Evolutionary conservation across 2,113 vertebrate genomes (phyloP).

Genomic region (Paratilapia polleni): DNA sequence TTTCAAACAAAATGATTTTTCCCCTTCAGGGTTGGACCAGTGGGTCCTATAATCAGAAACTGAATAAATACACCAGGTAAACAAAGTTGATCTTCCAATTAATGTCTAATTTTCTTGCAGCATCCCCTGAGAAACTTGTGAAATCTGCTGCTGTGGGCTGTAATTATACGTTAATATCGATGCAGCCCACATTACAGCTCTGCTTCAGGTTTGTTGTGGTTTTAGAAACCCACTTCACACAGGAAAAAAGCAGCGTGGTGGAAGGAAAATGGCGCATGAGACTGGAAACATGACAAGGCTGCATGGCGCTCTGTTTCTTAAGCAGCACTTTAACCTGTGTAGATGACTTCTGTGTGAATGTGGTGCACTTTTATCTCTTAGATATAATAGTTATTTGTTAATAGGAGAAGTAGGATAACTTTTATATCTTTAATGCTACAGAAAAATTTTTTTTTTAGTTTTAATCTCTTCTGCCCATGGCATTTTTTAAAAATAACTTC

Average conservation of each 20-base stretch:
- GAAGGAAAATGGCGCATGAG: slow-evolving; percentile 14
- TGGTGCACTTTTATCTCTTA: neutral
- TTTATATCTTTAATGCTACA: neutral
- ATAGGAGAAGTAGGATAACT: neutral
- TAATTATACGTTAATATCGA: neutral
- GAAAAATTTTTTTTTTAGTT: neutral
- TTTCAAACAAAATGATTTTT: neutral
- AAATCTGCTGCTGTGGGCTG: slow-evolving; percentile 23
- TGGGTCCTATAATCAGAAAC: neutral
- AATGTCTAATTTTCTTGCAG: neutral
- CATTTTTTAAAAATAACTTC: neutral
- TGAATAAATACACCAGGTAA: neutral
- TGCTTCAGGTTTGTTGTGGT: slow-evolving; percentile 31
- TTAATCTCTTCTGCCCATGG: neutral
- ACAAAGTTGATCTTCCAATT: neutral
- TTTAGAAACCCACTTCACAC: slow-evolving; percentile 57
- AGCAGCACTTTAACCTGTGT: neutral
- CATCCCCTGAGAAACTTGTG: neutral
- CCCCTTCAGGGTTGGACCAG: neutral
- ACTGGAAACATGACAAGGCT: slow-evolving; percentile 50
- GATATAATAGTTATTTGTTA: neutral
- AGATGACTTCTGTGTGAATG: neutral
- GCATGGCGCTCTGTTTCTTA: neutral
- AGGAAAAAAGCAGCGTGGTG: slow-evolving; percentile 25
- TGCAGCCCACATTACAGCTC: slow-evolving; percentile 37